Conservation (phyloP, 2,113 vertebrate genomes). For the Lutjanus erythropterus region DNA sequence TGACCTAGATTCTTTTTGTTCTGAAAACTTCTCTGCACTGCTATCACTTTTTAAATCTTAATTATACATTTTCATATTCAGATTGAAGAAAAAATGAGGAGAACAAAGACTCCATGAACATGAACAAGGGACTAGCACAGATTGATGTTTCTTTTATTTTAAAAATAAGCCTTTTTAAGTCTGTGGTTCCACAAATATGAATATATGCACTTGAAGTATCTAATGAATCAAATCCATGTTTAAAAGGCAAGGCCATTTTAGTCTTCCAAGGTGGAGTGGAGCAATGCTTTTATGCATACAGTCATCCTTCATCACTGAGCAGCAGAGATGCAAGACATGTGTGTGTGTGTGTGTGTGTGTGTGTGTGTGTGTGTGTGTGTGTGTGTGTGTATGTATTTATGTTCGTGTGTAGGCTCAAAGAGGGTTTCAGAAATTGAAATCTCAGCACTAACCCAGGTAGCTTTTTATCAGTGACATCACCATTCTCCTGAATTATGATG, state of each 20-base stretch:
- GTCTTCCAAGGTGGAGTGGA: neutral
- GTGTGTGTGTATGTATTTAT: neutral
- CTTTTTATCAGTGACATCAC: neutral
- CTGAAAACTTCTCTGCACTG: neutral
- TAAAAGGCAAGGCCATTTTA: neutral
- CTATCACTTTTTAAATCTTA: constrained; percentile 21
- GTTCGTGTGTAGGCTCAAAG: neutral
- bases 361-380: neutral
- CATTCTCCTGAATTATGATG: neutral
- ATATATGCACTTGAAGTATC: neutral
- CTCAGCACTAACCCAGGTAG: neutral
- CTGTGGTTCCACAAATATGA: neutral
- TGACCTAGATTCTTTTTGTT: neutral
- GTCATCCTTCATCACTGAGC: constrained; percentile 15
- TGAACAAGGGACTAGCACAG: neutral
- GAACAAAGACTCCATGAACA: neutral
- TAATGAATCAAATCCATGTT: neutral
- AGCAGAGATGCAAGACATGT: neutral
- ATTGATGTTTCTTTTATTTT: neutral
- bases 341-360: neutral
- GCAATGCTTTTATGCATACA: constrained; percentile 7
- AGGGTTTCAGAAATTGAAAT: constrained; percentile 17
- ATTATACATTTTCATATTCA: constrained; percentile 27
- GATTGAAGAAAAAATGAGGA: constrained; percentile 8
- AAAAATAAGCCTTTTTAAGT: neutral